A percentile compares a stretch with the other conserved stretches of the same genome.
Conservation (phyloP, 2,113 vertebrate genomes). For the Clinocottus analis region DNA sequence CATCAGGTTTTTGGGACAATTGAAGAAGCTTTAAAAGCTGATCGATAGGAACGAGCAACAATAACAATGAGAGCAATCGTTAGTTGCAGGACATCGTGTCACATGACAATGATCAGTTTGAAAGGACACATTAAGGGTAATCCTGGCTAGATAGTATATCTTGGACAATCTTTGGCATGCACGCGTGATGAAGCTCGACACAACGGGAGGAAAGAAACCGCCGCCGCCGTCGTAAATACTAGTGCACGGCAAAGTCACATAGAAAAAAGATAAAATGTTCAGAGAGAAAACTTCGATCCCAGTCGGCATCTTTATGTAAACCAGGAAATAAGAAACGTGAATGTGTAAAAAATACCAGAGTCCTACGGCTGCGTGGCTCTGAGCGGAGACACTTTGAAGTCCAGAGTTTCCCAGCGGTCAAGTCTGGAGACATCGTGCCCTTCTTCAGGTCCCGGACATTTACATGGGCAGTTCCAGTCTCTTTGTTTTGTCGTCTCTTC, state of each 20-base stretch:
- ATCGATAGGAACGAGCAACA: background rate
- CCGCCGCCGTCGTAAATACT: constrained; percentile 50
- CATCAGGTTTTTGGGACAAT: too few relatives aligned
- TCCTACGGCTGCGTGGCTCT: constrained; percentile 21
- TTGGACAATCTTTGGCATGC: constrained; percentile 66
- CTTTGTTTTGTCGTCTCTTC: background rate
- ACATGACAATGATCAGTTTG: constrained; percentile 23
- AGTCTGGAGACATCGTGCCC: too few relatives aligned
- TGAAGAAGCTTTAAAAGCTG: background rate
- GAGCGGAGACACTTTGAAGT: too few relatives aligned
- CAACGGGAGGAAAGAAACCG: constrained; percentile 38
- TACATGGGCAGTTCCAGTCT: background rate
- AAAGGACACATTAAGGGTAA: constrained; percentile 5
- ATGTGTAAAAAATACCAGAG: constrained; percentile 65
- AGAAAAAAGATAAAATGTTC: constrained; percentile 52
- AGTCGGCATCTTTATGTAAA: constrained; percentile 55
- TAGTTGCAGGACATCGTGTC: background rate
- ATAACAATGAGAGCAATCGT: background rate
- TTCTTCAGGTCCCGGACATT: background rate
- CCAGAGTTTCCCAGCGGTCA: too few relatives aligned
- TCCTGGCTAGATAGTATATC: constrained; percentile 38
- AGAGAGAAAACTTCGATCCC: constrained; percentile 52
- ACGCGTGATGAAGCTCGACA: constrained; percentile 45
- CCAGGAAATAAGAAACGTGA: constrained; percentile 56
- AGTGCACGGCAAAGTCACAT: constrained; percentile 33